Base-by-base conservation (phyloP, 1,140 invertebrate species). In the Argopecten irradians region DNA sequence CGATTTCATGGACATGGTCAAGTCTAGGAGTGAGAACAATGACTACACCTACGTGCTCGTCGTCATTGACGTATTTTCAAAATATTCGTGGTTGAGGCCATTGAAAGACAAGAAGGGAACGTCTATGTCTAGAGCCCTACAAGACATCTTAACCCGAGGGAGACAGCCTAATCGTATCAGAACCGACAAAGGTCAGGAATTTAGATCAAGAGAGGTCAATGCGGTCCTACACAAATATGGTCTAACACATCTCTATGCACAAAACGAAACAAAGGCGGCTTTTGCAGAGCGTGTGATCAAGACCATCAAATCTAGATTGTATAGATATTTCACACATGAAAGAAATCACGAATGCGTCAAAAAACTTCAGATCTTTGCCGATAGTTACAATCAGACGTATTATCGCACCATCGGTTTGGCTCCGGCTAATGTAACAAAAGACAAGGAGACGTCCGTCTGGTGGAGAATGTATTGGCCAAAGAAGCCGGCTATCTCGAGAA, bases 1-100 rank as follows among this genome's bases (percentile, higher is more conserved):
- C 0, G 89, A 89, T 71, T 83, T 87, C 8, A 87, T 89, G 88
- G 86, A 89, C 39, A 89, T 89, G 86, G 36, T 55, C 83, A 89
- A 89, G 39, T 89, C 87, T 83, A 43, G 83, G 28, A 82, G 39
- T 2, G 35, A 87, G 9, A 89, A 35, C 71, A 22, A 86, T 43
- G 85, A 71, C 22, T 83, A 86, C 41, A 34, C 46, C 22, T 39
- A 84, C n/a, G 11, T 87, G 19, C 83, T 87, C 16, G 41, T 85
- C 16, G 82, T 89, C 33, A 85, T 89, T 34, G 86, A 89, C 28
- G 83, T 89, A 8, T 87, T 87, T n/a, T 85, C 86, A 8, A 89
- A 89, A 28, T 89, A 89, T 84, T 7, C 82, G 22, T 89, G 86
- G 86, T 16, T 85, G 43, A 35, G 86, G 19, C 86, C 86, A 19